Conservation (phyloP, 2,797 vertebrate species). For the Oreortyx pictus region DNA sequence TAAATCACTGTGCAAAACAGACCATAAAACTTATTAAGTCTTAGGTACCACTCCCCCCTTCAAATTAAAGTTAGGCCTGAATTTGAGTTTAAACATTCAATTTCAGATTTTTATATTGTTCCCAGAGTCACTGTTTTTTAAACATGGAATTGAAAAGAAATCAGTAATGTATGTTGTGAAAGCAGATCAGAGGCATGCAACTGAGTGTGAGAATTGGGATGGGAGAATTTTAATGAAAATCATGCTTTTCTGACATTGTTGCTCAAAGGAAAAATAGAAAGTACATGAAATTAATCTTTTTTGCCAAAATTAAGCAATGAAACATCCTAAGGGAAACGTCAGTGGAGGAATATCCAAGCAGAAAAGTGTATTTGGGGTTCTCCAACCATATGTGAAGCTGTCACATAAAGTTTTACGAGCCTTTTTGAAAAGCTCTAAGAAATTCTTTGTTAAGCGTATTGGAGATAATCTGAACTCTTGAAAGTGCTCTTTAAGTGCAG, state of each 20-base stretch:
- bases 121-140: neutral
- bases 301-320: constrained; percentile 16
- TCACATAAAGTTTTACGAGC: constrained; percentile 22
- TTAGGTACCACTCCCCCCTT: neutral
- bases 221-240: constrained; percentile 11
- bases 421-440: neutral
- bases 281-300: neutral
- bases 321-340: neutral
- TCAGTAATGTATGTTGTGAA: neutral
- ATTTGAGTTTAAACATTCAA: neutral
- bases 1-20: neutral
- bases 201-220: neutral
- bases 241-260: neutral
- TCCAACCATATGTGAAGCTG: neutral
- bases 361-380: neutral
- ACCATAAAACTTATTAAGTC: neutral
- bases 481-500: neutral
- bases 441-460: constrained; percentile 1
- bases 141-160: neutral
- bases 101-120: neutral
- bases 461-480: constrained; percentile 5
- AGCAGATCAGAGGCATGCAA: neutral
- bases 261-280: constrained; percentile 33
- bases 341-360: neutral
- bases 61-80: neutral